A percentile compares a stretch with the other conserved stretches of the same genome.
These are phyloP conservation scores for Nesoenas mayeri DNA, from an alignment of 2,113 vertebrate genomes.

Conservation along the genomic window DNA sequence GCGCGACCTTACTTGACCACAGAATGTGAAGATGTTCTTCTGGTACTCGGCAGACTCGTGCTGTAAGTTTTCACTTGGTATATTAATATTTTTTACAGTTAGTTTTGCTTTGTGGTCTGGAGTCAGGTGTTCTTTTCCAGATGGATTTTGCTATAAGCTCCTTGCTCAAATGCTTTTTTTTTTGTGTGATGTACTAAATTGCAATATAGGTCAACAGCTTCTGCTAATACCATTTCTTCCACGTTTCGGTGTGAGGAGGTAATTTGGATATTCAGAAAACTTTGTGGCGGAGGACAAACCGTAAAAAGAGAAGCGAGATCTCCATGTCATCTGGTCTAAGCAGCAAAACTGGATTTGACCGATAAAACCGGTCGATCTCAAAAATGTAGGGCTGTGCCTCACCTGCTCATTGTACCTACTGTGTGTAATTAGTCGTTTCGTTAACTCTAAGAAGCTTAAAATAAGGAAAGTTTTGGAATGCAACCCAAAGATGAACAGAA, in stretches of 20 bases:
- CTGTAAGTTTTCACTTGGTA: slow-evolving; percentile 84
- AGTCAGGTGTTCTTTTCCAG: neutral
- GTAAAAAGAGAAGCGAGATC: neutral
- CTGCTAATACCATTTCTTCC: neutral
- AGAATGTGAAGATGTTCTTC: slow-evolving; percentile 91
- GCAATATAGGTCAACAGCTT: neutral
- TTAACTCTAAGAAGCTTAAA: neutral
- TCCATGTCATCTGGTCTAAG: neutral
- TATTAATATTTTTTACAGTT: neutral
- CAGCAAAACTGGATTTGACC: neutral
- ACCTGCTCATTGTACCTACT: neutral
- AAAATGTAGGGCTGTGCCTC: neutral
- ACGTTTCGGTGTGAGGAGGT: neutral
- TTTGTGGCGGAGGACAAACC: neutral
- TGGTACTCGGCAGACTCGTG: slow-evolving; percentile 93
- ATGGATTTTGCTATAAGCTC: neutral
- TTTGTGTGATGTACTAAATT: neutral
- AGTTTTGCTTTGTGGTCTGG: neutral
- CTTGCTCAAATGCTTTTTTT: neutral
- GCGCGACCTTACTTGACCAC: slow-evolving; percentile 93
- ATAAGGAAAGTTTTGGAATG: neutral
- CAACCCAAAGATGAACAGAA: neutral
- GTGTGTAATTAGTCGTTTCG: neutral
- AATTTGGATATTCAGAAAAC: neutral
- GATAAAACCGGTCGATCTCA: neutral